phyloP scores from a whole-genome alignment of 2,888 invertebrate genomes.

The Athrips mouffetella region DNA sequence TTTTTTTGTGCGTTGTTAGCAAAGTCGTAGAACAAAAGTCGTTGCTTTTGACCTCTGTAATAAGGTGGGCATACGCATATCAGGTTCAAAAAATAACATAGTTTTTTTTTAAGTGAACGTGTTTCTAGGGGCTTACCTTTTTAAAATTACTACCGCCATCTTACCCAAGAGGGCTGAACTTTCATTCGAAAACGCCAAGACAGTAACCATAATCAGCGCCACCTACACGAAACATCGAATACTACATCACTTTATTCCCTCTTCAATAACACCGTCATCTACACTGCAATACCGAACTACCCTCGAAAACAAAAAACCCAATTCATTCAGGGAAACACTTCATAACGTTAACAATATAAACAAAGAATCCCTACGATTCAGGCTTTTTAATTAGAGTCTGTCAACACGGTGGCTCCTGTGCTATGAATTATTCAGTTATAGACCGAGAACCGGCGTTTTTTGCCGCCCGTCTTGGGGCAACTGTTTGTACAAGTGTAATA shows the following conservation, averaged over 20 bases:
- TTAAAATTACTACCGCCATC: no score
- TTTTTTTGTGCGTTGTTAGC: no score
- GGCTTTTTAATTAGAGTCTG: slow-evolving; percentile 67
- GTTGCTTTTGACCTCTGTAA: no score
- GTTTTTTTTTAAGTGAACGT: no score
- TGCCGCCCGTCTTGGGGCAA: slow-evolving; percentile 1
- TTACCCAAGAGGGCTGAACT: no score
- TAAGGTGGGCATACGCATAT: no score
- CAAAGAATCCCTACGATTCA: slow-evolving; percentile 29
- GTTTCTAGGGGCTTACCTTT: no score
- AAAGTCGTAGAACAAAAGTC: no score
- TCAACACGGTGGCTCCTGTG: slow-evolving; percentile 44
- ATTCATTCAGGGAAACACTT: slow-evolving; percentile 19
- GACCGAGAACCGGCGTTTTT: slow-evolving; percentile 6
- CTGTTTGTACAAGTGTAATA: background rate
- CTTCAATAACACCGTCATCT: background rate
- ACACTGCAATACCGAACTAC: background rate
- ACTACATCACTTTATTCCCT: background rate
- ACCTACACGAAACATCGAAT: background rate
- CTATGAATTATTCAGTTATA: slow-evolving; percentile 57
- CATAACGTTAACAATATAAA: slow-evolving; percentile 41
- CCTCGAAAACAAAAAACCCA: background rate
- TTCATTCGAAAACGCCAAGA: no score
- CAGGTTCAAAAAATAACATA: no score
- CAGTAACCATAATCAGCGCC: background rate